Evolutionary conservation across 2,888 invertebrate genomes (phyloP).

Genomic region (Xylota segnis): DNA sequence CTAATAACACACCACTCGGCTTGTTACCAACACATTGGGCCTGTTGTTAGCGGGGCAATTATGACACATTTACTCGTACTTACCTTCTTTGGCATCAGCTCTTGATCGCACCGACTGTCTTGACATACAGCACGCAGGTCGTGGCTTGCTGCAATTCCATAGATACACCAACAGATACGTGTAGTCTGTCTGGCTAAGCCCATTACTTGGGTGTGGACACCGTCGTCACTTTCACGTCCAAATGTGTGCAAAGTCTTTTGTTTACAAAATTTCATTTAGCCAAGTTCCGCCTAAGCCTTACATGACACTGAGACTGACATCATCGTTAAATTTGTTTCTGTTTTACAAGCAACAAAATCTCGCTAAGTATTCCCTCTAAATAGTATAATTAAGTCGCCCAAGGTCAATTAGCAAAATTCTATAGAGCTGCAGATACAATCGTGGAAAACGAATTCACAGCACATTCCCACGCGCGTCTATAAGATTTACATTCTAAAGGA

Average conservation of each 20-base stretch:
- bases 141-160: background rate
- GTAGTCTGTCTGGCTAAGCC: background rate
- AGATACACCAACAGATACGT: background rate
- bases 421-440: constrained; percentile 14
- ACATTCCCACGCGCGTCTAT: constrained; percentile 40
- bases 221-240: constrained; percentile 56
- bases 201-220: constrained; percentile 44
- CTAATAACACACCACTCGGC: background rate
- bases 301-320: constrained; percentile 41
- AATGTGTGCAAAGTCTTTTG: constrained; percentile 30
- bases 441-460: constrained; percentile 30
- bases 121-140: background rate
- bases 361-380: constrained; percentile 41
- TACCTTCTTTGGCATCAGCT: constrained; percentile 25
- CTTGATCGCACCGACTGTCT: constrained; percentile 24
- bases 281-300: background rate
- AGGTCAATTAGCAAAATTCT: constrained; percentile 47
- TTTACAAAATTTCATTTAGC: background rate
- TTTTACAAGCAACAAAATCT: constrained; percentile 31
- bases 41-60: constrained; percentile 45
- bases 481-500: constrained; percentile 13
- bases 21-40: background rate
- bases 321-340: constrained; percentile 20
- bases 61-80: constrained; percentile 52
- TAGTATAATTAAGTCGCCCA: constrained; percentile 38